These are phyloP conservation scores for Muscidifurax raptorellus DNA, from an alignment of 1,140 invertebrate species.

Conservation along the genomic window DNA sequence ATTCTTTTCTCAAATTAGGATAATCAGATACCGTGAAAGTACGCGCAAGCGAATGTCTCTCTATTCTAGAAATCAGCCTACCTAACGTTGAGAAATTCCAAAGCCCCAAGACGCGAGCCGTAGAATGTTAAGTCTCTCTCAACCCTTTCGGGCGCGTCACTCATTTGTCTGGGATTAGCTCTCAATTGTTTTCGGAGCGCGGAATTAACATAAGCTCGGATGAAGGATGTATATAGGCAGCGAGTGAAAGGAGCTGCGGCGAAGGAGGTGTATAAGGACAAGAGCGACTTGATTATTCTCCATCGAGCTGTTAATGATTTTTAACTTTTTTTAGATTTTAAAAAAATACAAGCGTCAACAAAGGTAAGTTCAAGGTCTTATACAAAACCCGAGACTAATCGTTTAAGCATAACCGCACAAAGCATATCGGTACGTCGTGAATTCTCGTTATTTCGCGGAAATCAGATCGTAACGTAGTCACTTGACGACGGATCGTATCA, in stretches of 20 bases:
- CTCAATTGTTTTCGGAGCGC: constrained; percentile 70
- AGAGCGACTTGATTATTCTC: constrained; percentile 29
- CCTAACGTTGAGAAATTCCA: background rate
- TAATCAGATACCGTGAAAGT: constrained; percentile 21
- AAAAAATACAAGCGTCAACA: no score
- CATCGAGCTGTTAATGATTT: constrained; percentile 25
- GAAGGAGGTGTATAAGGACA: background rate
- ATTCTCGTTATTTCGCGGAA: no score
- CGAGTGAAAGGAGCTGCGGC: constrained; percentile 53
- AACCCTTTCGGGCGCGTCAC: constrained; percentile 59
- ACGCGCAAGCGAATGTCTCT: background rate
- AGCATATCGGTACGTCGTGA: no score
- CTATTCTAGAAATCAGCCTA: background rate
- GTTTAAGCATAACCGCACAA: no score
- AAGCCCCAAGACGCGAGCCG: background rate
- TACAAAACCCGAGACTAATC: no score
- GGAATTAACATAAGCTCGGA: constrained; percentile 76
- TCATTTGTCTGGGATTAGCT: constrained; percentile 76
- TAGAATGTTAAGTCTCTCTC: constrained; percentile 19
- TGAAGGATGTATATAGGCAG: constrained; percentile 68
- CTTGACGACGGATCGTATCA: no score
- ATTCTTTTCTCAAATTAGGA: constrained; percentile 21
- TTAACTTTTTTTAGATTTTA: background rate
- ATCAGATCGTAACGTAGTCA: no score
- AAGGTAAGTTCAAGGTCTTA: no score